A percentile compares a stretch with the other conserved stretches of the same genome.
phyloP scores from a whole-genome alignment of 2,113 vertebrate species.

The Neotragus pygmaeus region DNA sequence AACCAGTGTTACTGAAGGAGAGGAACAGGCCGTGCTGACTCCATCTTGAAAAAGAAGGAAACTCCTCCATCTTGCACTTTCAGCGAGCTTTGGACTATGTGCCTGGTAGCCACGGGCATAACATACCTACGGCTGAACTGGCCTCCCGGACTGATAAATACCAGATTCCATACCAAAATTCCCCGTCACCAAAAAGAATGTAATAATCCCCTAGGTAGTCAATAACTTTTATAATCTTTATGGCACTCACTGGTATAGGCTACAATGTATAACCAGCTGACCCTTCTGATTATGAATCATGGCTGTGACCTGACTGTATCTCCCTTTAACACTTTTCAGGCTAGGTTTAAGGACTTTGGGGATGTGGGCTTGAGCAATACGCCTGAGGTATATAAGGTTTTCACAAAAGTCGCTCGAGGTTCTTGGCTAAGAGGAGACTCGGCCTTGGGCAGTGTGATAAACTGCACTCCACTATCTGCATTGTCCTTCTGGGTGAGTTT shows the following conservation, averaged over 20 bases:
- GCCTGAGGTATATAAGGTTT: not conserved
- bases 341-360: not conserved
- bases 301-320: not conserved
- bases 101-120: not conserved
- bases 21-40: not conserved
- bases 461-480: not conserved
- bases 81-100: not conserved
- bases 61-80: not conserved
- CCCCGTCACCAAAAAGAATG: not conserved
- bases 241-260: not conserved
- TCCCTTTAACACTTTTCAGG: not conserved
- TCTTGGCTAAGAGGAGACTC: not conserved
- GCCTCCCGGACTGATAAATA: not conserved
- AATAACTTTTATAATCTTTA: not conserved
- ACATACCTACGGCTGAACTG: not conserved
- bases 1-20: not conserved
- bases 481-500: not conserved
- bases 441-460: not conserved
- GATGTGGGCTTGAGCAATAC: not conserved
- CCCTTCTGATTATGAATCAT: not conserved
- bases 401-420: rapidly evolving
- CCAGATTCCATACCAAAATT: not conserved
- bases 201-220: not conserved
- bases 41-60: not conserved
- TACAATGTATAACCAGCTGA: not conserved